These are phyloP conservation scores for Sesamia inferens DNA, from an alignment of 2,888 invertebrate species.

Conservation along the genomic window DNA sequence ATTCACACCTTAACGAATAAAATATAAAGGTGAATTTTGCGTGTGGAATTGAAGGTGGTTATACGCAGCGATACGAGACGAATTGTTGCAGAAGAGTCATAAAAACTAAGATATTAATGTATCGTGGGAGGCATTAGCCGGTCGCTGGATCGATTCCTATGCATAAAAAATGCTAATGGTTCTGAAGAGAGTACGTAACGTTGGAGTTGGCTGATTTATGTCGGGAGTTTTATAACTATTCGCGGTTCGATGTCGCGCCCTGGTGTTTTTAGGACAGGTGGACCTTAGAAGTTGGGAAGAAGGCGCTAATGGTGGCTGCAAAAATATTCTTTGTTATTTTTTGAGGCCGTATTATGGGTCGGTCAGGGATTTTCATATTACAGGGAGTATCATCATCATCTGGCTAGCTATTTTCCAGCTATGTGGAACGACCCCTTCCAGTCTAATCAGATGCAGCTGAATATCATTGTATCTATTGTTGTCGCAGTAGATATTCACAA, in stretches of 20 bases:
- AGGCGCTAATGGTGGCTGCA: constrained; percentile 54
- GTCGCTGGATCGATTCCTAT: constrained; percentile 89
- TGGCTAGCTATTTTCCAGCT: too few species aligned
- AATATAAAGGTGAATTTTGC: constrained; percentile 30
- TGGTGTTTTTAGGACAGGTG: constrained; percentile 78
- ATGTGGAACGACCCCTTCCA: too few species aligned
- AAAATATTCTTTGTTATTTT: constrained; percentile 49
- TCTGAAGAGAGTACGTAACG: constrained; percentile 82
- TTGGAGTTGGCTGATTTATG: constrained; percentile 87
- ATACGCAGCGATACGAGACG: constrained; percentile 73
- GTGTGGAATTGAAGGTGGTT: constrained; percentile 62
- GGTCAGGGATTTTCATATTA: constrained; percentile 17
- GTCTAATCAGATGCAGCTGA: too few species aligned
- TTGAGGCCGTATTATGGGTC: not conserved
- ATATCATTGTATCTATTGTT: too few species aligned
- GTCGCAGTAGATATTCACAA: too few species aligned
- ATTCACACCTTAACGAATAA: constrained; percentile 32
- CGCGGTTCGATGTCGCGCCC: constrained; percentile 76
- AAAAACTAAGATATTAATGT: constrained; percentile 91
- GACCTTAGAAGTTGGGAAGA: constrained; percentile 54
- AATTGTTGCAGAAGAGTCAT: constrained; percentile 89
- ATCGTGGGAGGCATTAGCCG: constrained; percentile 90
- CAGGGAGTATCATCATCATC: not conserved
- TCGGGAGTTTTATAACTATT: constrained; percentile 76
- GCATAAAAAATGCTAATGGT: constrained; percentile 90